Conservation (phyloP, 2,888 invertebrate species). For the Phortica magna region DNA sequence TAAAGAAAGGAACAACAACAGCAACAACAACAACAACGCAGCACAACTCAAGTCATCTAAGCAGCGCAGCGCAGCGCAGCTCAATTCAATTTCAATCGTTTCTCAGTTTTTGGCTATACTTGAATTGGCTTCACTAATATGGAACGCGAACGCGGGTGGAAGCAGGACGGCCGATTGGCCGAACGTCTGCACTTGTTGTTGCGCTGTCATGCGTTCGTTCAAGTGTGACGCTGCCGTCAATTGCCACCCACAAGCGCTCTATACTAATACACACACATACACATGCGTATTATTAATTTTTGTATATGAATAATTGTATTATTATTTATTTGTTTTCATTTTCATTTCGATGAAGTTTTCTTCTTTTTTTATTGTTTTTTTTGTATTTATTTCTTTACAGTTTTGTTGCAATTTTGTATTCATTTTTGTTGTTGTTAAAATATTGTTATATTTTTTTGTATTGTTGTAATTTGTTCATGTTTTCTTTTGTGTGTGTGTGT, state of each 20-base stretch:
- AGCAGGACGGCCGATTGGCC: no score
- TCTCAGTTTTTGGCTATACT: no score
- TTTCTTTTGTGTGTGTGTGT: background rate
- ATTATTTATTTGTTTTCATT: constrained; percentile 26
- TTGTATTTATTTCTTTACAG: constrained; percentile 4
- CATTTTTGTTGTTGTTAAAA: background rate
- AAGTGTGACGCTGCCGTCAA: no score
- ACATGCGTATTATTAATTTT: background rate
- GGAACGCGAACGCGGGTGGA: background rate
- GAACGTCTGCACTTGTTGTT: no score
- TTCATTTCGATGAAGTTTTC: constrained; percentile 16
- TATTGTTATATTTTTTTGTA: background rate
- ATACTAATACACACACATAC: no score
- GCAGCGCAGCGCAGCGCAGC: no score
- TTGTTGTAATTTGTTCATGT: constrained; percentile 3
- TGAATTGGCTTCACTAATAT: background rate
- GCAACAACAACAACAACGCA: no score
- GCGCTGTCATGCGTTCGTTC: no score
- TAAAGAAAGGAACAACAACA: background rate
- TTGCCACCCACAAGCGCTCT: no score
- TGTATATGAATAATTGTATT: background rate
- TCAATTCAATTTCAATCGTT: no score
- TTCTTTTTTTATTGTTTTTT: background rate
- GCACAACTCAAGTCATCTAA: no score
- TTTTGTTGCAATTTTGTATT: constrained; percentile 3